Conservation (phyloP, 2,888 invertebrate genomes). For the Leucoma salicis region DNA sequence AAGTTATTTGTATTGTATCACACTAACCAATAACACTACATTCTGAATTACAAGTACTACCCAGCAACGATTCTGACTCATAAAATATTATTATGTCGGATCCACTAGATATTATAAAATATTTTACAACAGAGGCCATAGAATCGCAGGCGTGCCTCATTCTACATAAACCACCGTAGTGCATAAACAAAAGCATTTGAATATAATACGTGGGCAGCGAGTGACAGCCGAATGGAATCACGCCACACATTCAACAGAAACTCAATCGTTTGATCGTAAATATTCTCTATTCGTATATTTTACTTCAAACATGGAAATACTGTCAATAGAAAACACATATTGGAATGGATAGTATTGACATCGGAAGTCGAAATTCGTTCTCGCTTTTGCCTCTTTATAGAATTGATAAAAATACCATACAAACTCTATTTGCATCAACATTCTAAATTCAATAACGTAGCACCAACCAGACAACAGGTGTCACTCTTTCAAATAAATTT, state of each 20-base stretch:
- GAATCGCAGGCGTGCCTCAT: conserved; percentile 46
- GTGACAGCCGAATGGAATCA: conserved; percentile 50
- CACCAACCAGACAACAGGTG: no score
- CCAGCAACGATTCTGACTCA: conserved; percentile 17
- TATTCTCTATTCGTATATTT: conserved; percentile 46
- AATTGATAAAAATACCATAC: not conserved
- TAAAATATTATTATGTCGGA: conserved; percentile 30
- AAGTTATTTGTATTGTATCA: no score
- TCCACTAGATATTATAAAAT: conserved; percentile 30
- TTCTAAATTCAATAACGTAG: not conserved
- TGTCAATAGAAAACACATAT: conserved; percentile 36
- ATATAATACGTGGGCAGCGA: conserved; percentile 65
- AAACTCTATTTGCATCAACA: not conserved
- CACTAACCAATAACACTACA: not conserved
- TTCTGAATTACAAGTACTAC: not conserved
- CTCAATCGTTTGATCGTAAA: conserved; percentile 56
- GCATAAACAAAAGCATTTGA: conserved; percentile 69
- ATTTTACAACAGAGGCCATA: conserved; percentile 28
- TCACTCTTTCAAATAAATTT: not conserved
- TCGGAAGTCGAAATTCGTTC: conserved; percentile 29
- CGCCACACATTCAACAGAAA: conserved; percentile 58
- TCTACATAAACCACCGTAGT: conserved; percentile 58
- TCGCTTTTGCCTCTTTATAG: conserved; percentile 7
- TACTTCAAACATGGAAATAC: conserved; percentile 39
- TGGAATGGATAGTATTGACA: conserved; percentile 40